These are phyloP conservation scores for Chinchilla lanigera DNA, from an alignment of 2,113 vertebrate genomes.

Conservation along the genomic window DNA sequence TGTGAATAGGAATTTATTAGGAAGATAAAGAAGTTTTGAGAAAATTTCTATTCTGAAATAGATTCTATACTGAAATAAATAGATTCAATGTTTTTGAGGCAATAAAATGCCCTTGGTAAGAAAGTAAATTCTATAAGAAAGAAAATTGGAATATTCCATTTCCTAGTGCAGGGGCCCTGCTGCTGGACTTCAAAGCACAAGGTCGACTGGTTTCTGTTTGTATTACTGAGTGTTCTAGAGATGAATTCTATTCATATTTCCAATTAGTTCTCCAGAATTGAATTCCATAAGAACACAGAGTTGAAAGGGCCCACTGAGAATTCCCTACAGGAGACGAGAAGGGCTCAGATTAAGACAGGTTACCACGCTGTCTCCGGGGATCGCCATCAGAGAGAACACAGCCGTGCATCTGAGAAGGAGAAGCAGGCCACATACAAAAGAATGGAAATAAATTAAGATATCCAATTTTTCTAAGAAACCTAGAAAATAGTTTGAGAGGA, in stretches of 20 bases:
- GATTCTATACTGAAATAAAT: too few species aligned
- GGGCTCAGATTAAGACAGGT: not conserved
- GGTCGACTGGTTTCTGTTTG: not conserved
- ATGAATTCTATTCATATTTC: not conserved
- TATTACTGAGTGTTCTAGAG: not conserved
- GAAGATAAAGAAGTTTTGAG: not conserved
- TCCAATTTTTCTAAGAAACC: not conserved
- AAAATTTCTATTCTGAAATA: too few species aligned
- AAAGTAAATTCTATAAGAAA: not conserved
- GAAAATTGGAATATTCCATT: not conserved
- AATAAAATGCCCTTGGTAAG: not conserved
- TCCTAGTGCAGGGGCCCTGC: not conserved
- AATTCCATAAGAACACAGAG: not conserved
- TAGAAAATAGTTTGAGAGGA: not conserved
- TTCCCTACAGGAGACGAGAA: too few species aligned
- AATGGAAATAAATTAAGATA: constrained; percentile 11
- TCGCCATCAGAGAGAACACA: not conserved
- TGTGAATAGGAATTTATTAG: not conserved
- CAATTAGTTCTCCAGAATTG: not conserved
- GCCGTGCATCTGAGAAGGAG: not conserved
- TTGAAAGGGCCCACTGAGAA: not conserved
- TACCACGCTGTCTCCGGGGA: not conserved
- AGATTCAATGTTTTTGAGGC: not conserved
- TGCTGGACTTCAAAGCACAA: not conserved
- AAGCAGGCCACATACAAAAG: not conserved